These are phyloP conservation scores for Gandaritis pyraliata DNA, from an alignment of 2,888 invertebrate genomes.

Conservation along the genomic window DNA sequence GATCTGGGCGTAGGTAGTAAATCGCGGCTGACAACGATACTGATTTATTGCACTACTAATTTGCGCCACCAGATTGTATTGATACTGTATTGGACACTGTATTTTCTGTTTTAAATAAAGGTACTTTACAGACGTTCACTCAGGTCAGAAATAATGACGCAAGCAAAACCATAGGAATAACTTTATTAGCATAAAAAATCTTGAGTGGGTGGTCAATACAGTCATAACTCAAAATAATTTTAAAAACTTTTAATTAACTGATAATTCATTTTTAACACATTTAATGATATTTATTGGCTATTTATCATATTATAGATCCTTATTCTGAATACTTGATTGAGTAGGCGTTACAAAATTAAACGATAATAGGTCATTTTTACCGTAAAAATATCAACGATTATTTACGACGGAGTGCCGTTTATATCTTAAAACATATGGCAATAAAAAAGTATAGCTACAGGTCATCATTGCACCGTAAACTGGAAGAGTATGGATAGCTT, in stretches of 20 bases:
- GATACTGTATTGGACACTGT: conserved; percentile 15
- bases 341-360: neutral
- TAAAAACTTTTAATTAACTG: conserved; percentile 3
- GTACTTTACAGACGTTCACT: neutral
- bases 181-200: neutral
- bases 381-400: conserved; percentile 1
- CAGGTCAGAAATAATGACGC: neutral
- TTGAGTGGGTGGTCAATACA: neutral
- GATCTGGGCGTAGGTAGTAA: conserved; percentile 42
- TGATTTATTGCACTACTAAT: conserved; percentile 54
- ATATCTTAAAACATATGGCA: conserved; percentile 4
- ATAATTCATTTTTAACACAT: neutral
- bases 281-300: neutral
- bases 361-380: neutral
- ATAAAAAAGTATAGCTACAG: conserved; percentile 2
- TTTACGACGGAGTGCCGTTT: neutral
- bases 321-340: neutral
- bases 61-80: conserved; percentile 41
- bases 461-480: conserved; percentile 1
- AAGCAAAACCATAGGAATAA: neutral
- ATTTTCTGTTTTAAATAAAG: conserved; percentile 9
- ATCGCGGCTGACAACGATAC: conserved; percentile 51
- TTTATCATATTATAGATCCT: conserved; percentile 1
- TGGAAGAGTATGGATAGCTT: conserved; percentile 30
- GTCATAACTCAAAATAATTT: neutral